phyloP scores from a whole-genome alignment of 2,113 vertebrate species.

The Platycercus adscitus region DNA sequence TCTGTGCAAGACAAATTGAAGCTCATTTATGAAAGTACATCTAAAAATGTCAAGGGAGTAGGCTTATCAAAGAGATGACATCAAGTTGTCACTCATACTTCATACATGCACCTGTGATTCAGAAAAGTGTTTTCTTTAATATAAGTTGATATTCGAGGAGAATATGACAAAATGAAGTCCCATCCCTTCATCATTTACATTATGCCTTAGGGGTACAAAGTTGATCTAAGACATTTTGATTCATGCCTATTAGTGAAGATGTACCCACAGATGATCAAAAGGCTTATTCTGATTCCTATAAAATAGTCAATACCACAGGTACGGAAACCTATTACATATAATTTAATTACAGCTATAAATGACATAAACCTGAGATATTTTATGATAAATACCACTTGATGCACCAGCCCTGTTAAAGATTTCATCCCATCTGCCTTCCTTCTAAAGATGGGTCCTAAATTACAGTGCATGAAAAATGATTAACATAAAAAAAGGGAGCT shows the following conservation, averaged over 20 bases:
- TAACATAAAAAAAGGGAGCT: not conserved
- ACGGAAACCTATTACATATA: constrained; percentile 25
- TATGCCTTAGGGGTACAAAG: constrained; percentile 68
- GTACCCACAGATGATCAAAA: constrained; percentile 48
- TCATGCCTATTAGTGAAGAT: constrained; percentile 52
- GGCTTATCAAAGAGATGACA: constrained; percentile 77
- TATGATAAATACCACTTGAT: constrained; percentile 28
- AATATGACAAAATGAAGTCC: constrained; percentile 71
- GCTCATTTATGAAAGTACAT: constrained; percentile 75
- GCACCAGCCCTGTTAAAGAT: not conserved
- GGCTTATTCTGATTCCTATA: constrained; percentile 54
- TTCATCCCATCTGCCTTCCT: not conserved
- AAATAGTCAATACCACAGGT: constrained; percentile 50
- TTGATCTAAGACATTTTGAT: constrained; percentile 72
- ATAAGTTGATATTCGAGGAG: constrained; percentile 78
- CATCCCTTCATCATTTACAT: constrained; percentile 71
- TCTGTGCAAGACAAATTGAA: constrained; percentile 70
- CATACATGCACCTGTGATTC: constrained; percentile 65
- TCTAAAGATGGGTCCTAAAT: not conserved
- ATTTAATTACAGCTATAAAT: constrained; percentile 53
- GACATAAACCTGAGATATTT: constrained; percentile 15
- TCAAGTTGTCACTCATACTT: constrained; percentile 73
- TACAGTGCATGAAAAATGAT: not conserved
- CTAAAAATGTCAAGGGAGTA: constrained; percentile 75
- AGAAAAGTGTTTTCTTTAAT: constrained; percentile 80